A percentile compares a stretch with the other conserved stretches of the same genome.
phyloP scores from a whole-genome alignment of 1,140 invertebrate species.

The Rhagoletis zephyria region DNA sequence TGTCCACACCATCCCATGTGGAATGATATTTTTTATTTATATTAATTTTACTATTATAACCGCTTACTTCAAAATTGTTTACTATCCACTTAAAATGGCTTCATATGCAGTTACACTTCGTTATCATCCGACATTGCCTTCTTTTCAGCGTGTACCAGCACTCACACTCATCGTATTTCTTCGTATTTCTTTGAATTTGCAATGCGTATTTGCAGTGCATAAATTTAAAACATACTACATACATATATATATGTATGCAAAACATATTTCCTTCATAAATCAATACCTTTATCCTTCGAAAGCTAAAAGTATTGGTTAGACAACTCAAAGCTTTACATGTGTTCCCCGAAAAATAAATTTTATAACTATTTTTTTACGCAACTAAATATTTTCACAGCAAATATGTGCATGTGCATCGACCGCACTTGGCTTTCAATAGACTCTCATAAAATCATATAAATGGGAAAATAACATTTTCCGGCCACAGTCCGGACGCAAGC shows the following conservation, averaged over 20 bases:
- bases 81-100: not conserved
- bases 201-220: not conserved
- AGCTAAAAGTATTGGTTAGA: not conserved
- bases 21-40: not conserved
- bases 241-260: too few species aligned
- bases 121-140: not conserved
- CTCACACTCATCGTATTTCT: not conserved
- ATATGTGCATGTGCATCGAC: not conserved
- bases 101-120: not conserved
- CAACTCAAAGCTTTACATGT: not conserved
- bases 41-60: not conserved
- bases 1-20: not conserved
- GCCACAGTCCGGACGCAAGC: constrained; percentile 36
- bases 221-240: too few species aligned
- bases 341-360: constrained; percentile 26
- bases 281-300: not conserved
- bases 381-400: constrained; percentile 15
- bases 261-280: constrained; percentile 46
- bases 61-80: not conserved
- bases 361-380: constrained; percentile 26
- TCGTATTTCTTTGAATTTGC: not conserved
- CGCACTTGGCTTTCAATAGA: constrained; percentile 17
- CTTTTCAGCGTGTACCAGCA: not conserved
- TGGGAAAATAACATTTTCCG: constrained; percentile 53
- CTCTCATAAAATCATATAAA: constrained; percentile 53